phyloP scores from a whole-genome alignment of 1,140 invertebrate genomes.

The Andrena cerasifolii region DNA sequence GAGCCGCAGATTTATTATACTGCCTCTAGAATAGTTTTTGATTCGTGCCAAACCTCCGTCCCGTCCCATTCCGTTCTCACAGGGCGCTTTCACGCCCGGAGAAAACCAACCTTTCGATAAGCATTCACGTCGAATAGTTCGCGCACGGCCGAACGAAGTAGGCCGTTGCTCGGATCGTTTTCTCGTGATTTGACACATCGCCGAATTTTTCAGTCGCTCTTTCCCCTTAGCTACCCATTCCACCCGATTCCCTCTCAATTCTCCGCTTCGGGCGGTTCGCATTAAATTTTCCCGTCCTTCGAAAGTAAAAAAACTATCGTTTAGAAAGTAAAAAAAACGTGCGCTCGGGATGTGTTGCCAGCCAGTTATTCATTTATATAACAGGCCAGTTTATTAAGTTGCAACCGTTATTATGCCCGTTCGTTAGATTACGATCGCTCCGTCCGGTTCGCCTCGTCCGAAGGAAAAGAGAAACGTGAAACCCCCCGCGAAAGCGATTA shows the following conservation, averaged over 20 bases:
- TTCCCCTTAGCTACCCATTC: too few species aligned
- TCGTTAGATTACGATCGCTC: constrained; percentile 50
- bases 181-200: constrained; percentile 57
- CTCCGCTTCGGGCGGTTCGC: neutral
- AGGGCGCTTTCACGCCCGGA: constrained; percentile 74
- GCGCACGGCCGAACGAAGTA: constrained; percentile 68
- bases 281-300: neutral
- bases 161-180: constrained; percentile 68
- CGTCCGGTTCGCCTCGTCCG: constrained; percentile 32
- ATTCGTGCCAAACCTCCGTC: constrained; percentile 65
- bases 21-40: constrained; percentile 22
- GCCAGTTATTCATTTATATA: constrained; percentile 36
- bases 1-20: constrained; percentile 29
- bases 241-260: neutral
- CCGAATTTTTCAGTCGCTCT: constrained; percentile 55
- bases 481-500: constrained; percentile 43
- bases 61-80: constrained; percentile 48
- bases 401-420: constrained; percentile 25
- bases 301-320: constrained; percentile 43
- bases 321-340: neutral
- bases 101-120: constrained; percentile 77
- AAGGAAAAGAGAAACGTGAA: constrained; percentile 54
- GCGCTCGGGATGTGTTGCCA: neutral
- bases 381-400: constrained; percentile 40
- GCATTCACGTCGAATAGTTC: constrained; percentile 76